phyloP scores from a whole-genome alignment of 2,888 invertebrate genomes.

The Leptopterna dolabrata region DNA sequence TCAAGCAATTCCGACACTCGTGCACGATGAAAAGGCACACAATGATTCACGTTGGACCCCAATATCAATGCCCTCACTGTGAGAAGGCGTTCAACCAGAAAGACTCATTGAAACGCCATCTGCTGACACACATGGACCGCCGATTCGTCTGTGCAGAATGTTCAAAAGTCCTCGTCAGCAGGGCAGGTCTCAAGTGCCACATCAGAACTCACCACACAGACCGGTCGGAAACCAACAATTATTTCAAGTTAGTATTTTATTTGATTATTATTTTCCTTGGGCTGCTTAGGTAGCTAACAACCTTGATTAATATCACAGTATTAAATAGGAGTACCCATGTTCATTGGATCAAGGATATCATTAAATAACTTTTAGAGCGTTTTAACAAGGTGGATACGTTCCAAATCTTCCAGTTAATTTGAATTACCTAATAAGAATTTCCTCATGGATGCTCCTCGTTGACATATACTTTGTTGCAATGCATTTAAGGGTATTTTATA shows the following conservation, averaged over 20 bases:
- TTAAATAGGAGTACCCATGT: no score
- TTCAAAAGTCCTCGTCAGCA: conserved; percentile 28
- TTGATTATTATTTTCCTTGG: no score
- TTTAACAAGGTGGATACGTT: neutral
- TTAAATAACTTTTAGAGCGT: neutral
- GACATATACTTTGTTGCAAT: no score
- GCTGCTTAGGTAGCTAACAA: no score
- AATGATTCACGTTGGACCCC: conserved; percentile 50
- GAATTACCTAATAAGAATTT: no score
- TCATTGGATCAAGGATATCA: neutral
- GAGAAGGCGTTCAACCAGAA: conserved; percentile 51
- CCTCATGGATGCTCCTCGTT: no score
- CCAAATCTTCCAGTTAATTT: no score
- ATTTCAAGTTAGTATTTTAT: conserved; percentile 21
- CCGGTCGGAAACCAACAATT: neutral
- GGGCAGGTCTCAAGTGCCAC: conserved; percentile 48
- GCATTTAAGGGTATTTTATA: no score
- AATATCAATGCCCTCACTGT: conserved; percentile 45
- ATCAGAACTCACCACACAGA: conserved; percentile 43
- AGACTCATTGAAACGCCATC: conserved; percentile 53
- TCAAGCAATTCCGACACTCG: neutral
- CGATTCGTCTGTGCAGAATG: conserved; percentile 48
- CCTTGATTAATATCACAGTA: no score
- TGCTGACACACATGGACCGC: conserved; percentile 26
- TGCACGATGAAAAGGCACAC: conserved; percentile 24